phyloP scores from a whole-genome alignment of 2,797 vertebrate genomes.

The Leptodactylus fallax region DNA sequence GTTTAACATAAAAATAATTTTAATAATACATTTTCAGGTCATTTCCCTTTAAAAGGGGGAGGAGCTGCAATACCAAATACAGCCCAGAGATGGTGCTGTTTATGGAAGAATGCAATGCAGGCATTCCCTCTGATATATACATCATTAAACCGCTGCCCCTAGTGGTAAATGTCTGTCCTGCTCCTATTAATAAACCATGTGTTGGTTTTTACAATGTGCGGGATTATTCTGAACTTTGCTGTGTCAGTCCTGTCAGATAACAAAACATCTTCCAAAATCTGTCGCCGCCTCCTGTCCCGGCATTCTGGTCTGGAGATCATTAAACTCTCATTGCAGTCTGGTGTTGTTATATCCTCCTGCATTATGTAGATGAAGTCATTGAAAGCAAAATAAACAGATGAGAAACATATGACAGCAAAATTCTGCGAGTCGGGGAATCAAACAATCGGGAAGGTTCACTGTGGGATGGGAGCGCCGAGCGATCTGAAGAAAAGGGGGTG shows the following conservation, averaged over 20 bases:
- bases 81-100: not conserved
- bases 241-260: conserved; percentile 18
- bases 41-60: not conserved
- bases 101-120: not conserved
- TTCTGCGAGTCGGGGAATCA: not conserved
- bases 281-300: not conserved
- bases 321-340: conserved; percentile 10
- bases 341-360: conserved; percentile 9
- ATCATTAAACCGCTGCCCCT: not conserved
- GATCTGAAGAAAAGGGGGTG: not conserved
- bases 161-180: not conserved
- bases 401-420: conserved; percentile 14
- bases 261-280: conserved; percentile 19
- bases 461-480: not conserved
- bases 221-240: not conserved
- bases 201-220: not conserved
- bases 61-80: not conserved
- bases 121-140: not conserved
- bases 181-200: not conserved
- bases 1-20: too few relatives aligned
- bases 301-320: conserved; percentile 34
- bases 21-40: too few relatives aligned
- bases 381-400: conserved; percentile 56
- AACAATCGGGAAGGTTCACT: not conserved
- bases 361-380: conserved; percentile 47